A percentile compares a stretch with the other conserved stretches of the same genome.
phyloP scores from a whole-genome alignment of 2,113 vertebrate genomes.

The Heterotis niloticus region DNA sequence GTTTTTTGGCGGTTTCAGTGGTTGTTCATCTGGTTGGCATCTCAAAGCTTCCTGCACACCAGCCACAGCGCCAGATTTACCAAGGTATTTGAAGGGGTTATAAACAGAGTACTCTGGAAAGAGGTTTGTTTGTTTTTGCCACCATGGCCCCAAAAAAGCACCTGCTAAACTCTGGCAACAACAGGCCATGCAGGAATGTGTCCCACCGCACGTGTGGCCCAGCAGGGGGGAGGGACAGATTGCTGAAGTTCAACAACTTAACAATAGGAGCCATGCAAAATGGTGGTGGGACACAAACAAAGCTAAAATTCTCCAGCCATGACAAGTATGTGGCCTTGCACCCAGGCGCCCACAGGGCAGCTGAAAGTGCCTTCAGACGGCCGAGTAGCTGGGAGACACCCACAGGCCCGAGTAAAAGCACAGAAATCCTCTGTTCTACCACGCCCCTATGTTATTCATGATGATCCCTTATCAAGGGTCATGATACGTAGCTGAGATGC shows the following conservation, averaged over 20 bases:
- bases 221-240: slow-evolving; percentile 39
- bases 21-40: not conserved
- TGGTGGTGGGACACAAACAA: slow-evolving; percentile 64
- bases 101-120: not conserved
- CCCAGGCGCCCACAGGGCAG: slow-evolving; percentile 58
- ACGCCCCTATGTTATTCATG: slow-evolving; percentile 1
- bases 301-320: slow-evolving; percentile 57
- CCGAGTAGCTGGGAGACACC: slow-evolving; percentile 9
- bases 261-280: slow-evolving; percentile 60
- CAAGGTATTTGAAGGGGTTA: not conserved
- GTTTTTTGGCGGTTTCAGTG: not conserved
- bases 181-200: not conserved
- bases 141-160: not conserved
- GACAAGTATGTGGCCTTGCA: slow-evolving; percentile 58
- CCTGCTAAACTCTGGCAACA: not conserved
- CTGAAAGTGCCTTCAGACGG: slow-evolving; percentile 39
- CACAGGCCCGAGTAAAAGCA: slow-evolving; percentile 22
- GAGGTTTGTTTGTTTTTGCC: not conserved
- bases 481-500: not conserved
- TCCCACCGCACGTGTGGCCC: slow-evolving; percentile 52
- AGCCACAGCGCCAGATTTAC: not conserved
- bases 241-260: slow-evolving; percentile 18
- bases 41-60: not conserved
- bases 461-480: not conserved
- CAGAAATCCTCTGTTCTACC: slow-evolving; percentile 43